phyloP scores from a whole-genome alignment of 2,797 vertebrate species.

The Austrolebias charrua region DNA sequence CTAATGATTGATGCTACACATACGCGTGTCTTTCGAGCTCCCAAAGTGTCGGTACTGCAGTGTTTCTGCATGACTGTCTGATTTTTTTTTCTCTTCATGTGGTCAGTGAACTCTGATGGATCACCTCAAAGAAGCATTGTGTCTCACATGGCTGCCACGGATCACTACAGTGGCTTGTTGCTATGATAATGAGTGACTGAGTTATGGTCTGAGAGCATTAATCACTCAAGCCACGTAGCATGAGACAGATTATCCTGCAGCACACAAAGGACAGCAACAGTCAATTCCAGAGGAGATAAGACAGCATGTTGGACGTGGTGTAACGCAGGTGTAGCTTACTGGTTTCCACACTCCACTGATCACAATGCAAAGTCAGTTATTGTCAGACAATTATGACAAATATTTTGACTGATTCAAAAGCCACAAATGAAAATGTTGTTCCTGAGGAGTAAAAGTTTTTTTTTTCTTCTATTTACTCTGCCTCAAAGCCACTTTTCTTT shows the following conservation, averaged over 20 bases:
- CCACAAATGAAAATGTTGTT: conserved; percentile 22
- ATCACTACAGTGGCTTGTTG: conserved; percentile 40
- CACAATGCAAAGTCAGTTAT: conserved; percentile 21
- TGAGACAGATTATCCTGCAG: conserved; percentile 64
- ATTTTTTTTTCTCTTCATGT: neutral
- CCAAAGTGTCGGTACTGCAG: conserved; percentile 24
- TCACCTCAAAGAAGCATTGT: conserved; percentile 60
- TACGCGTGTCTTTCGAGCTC: conserved; percentile 6
- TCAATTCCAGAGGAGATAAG: conserved; percentile 57
- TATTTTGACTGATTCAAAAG: too few relatives aligned
- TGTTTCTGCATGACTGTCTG: conserved; percentile 29
- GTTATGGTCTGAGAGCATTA: conserved; percentile 67
- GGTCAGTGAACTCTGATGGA: conserved; percentile 76
- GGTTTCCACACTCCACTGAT: neutral
- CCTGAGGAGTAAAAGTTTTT: conserved; percentile 26
- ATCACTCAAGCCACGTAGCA: conserved; percentile 53
- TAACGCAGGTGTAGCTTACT: conserved; percentile 29
- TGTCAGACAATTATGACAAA: conserved; percentile 8
- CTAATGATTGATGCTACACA: conserved; percentile 38
- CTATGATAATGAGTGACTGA: conserved; percentile 66
- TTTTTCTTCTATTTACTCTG: conserved; percentile 12
- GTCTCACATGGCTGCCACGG: conserved; percentile 44
- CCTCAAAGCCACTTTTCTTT: conserved; percentile 34
- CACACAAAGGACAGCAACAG: conserved; percentile 52
- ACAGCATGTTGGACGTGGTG: conserved; percentile 34